Percentiles rank a stretch among this genome's conserved stretches.
Conservation (phyloP, 2,888 invertebrate genomes). For the Amphipoea oculea region DNA sequence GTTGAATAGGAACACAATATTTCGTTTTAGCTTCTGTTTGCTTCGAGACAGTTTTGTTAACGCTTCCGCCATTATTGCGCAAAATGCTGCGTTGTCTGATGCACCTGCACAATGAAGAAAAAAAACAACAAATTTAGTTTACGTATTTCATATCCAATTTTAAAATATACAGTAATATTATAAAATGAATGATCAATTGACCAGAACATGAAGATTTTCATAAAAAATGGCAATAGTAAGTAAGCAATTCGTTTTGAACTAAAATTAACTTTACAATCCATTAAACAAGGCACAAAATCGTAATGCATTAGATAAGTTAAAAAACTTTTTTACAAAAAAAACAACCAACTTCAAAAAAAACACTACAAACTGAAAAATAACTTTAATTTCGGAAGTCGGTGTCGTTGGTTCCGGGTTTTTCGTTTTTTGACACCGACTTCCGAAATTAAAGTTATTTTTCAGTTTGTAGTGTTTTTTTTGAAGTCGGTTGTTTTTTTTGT, state of each 20-base stretch:
- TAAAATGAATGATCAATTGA: background rate
- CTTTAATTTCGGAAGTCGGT: too few relatives aligned
- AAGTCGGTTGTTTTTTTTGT: too few relatives aligned
- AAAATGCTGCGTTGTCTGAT: constrained; percentile 96
- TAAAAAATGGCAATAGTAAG: background rate
- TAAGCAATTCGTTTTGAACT: background rate
- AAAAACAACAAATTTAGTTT: background rate
- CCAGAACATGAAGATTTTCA: background rate
- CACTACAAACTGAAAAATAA: too few relatives aligned
- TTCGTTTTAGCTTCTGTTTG: constrained; percentile 91
- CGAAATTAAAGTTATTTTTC: too few relatives aligned
- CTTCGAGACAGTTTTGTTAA: constrained; percentile 91
- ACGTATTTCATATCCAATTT: background rate
- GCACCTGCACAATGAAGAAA: constrained; percentile 90
- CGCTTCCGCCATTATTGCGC: constrained; percentile 96
- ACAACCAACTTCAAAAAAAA: too few relatives aligned
- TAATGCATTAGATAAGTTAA: background rate
- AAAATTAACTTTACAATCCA: background rate
- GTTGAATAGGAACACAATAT: constrained; percentile 96
- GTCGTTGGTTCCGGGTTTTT: too few relatives aligned
- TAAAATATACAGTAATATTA: background rate
- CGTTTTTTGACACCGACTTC: too few relatives aligned
- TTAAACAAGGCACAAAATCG: background rate
- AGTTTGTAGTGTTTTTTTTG: too few relatives aligned
- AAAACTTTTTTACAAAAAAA: too few relatives aligned